These are phyloP conservation scores for Philotrypesis tridentata DNA, from an alignment of 1,140 invertebrate genomes.

Conservation along the genomic window DNA sequence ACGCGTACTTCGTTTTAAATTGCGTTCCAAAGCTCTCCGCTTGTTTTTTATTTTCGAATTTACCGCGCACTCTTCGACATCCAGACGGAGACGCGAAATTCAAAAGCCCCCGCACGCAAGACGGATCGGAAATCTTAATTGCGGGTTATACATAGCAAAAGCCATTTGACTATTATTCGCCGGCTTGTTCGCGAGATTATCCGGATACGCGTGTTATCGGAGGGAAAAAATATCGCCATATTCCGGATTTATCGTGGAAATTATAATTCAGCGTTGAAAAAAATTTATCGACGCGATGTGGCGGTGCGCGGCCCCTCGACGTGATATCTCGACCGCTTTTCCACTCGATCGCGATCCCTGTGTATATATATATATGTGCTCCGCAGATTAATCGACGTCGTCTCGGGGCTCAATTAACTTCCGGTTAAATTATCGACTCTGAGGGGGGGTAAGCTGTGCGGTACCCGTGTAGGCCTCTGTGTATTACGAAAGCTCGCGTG, in stretches of 20 bases:
- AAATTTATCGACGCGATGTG: neutral
- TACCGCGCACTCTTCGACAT: no score
- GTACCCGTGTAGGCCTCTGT: neutral
- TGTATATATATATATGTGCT: neutral
- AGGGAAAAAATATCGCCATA: neutral
- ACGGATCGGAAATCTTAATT: no score
- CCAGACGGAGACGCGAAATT: no score
- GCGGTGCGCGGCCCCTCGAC: no score
- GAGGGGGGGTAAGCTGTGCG: neutral
- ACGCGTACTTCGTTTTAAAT: neutral
- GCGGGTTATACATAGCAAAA: no score
- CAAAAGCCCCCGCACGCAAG: no score
- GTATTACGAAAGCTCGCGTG: no score
- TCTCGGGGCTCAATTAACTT: conserved; percentile 18
- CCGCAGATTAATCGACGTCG: neutral
- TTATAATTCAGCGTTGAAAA: neutral
- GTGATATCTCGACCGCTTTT: neutral
- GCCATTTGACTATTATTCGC: no score
- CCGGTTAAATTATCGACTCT: conserved; percentile 9
- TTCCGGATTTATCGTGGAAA: neutral
- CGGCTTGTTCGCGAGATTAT: no score
- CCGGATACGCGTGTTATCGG: no score
- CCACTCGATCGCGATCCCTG: neutral
- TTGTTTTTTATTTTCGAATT: neutral
- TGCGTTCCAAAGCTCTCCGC: neutral